Base-by-base conservation (phyloP, 2,888 invertebrate species). In the Branchipolynoe longqiensis region DNA sequence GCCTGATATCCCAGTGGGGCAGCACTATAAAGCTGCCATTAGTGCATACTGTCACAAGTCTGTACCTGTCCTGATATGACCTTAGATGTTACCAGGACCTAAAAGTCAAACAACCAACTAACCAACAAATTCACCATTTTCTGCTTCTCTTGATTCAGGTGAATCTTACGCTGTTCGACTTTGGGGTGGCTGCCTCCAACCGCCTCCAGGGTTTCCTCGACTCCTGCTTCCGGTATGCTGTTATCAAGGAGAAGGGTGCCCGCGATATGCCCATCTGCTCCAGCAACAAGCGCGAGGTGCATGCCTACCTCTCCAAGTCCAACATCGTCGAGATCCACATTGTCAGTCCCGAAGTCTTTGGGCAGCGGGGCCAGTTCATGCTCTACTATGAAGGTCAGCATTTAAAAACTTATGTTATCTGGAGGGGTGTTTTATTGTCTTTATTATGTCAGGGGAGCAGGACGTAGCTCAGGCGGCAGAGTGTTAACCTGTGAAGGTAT, bases 371-470 rank as follows among this genome's bases (percentile, higher is more conserved):
- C 8, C 87, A 88, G 56, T 89, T 89, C 54, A 84, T 89, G n/a
- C 73, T 89, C 36, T 84, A 89, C 62, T 89, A 87, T 58, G 87
- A 89, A 87, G 89, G 89, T 88, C 31, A 58, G 83, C 83, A 59
- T 48, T 8, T 18, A 48, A 48, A 8, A 48, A 14, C 12, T 48
- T 48, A 8, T n/a, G n/a, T n/a, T n/a, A n/a, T n/a, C n/a, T n/a
- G n/a, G n/a, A n/a, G n/a, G n/a, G n/a, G n/a, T n/a, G n/a, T n/a
- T n/a, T n/a, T n/a, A n/a, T n/a, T n/a, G n/a, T n/a, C n/a, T n/a
- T n/a, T n/a, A n/a, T n/a, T n/a, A n/a, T n/a, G n/a, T n/a, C n/a
- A n/a, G n/a, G n/a, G n/a, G n/a, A n/a, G n/a, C n/a, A n/a, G n/a
- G n/a, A n/a, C n/a, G n/a, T n/a, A n/a, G n/a, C n/a, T n/a, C n/a